phyloP scores from a whole-genome alignment of 2,888 invertebrate genomes.

The Hyposoter didymator region DNA sequence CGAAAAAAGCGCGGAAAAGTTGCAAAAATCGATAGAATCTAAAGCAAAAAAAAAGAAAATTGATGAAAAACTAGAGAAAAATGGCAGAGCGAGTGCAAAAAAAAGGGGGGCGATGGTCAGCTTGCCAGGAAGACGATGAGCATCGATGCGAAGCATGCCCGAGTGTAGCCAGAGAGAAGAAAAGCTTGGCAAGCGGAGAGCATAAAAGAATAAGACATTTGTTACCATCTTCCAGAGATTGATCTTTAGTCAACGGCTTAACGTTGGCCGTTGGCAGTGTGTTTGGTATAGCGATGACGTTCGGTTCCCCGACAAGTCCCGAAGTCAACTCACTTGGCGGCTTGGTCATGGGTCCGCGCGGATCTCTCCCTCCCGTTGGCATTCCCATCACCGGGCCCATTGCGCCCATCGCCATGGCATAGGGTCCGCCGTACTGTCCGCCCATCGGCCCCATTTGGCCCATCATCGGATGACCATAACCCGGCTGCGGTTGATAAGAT shows the following conservation, averaged over 20 bases:
- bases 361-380: slow-evolving; percentile 80
- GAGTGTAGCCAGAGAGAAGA: slow-evolving; percentile 67
- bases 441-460: slow-evolving; percentile 85
- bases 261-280: slow-evolving; percentile 81
- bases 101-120: slow-evolving; percentile 21
- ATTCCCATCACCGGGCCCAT: slow-evolving; percentile 85
- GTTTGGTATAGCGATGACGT: slow-evolving; percentile 81
- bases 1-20: not conserved
- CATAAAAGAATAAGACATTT: not conserved
- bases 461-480: slow-evolving; percentile 90
- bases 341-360: slow-evolving; percentile 84
- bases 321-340: slow-evolving; percentile 89
- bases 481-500: slow-evolving; percentile 88
- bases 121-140: slow-evolving; percentile 59
- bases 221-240: slow-evolving; percentile 84
- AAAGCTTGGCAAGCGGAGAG: not conserved
- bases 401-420: slow-evolving; percentile 84
- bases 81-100: not conserved
- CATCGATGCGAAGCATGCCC: slow-evolving; percentile 76
- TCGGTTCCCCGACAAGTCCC: slow-evolving; percentile 85
- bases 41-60: too few relatives aligned
- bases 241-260: slow-evolving; percentile 83
- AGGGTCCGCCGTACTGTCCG: slow-evolving; percentile 85
- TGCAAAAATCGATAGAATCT: not conserved
- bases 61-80: not conserved